Percentiles rank a stretch among this genome's conserved stretches.
phyloP scores from a whole-genome alignment of 2,888 invertebrate genomes.

The Torymus texanus region DNA sequence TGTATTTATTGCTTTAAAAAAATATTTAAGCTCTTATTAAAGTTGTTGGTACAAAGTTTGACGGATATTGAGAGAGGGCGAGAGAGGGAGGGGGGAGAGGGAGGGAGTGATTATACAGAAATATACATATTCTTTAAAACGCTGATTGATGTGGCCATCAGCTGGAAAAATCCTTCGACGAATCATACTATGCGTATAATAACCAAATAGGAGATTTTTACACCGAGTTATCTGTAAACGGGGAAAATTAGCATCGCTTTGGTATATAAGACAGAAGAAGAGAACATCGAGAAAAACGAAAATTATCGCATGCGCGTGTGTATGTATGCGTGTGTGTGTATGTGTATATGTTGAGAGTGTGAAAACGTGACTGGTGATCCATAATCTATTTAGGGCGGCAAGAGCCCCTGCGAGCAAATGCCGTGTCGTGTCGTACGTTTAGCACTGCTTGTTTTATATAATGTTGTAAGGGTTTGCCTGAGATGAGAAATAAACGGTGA shows the following conservation, averaged over 20 bases:
- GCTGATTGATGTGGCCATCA: slow-evolving; percentile 30
- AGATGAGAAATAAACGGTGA: no score
- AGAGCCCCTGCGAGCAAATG: slow-evolving; percentile 38
- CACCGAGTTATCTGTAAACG: slow-evolving; percentile 20
- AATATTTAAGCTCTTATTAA: no score
- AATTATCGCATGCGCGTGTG: slow-evolving; percentile 4
- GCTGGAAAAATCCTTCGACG: slow-evolving; percentile 17
- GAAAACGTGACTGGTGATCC: slow-evolving; percentile 35
- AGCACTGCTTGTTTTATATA: no score
- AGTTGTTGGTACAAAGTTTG: no score
- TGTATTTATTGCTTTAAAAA: no score
- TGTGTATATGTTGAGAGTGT: background rate
- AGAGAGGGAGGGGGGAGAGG: no score
- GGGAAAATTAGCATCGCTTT: slow-evolving; percentile 38
- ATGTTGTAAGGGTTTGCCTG: no score
- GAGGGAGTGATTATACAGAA: no score
- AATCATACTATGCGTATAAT: background rate
- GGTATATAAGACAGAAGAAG: slow-evolving; percentile 13
- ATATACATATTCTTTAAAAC: background rate
- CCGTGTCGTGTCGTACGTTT: background rate
- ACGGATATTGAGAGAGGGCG: no score
- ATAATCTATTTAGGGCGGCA: slow-evolving; percentile 45
- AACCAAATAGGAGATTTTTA: slow-evolving; percentile 3
- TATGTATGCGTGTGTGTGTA: no score
- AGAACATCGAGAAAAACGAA: slow-evolving; percentile 3